Conservation (phyloP, 2,113 vertebrate genomes). For the Patagioenas fasciata region DNA sequence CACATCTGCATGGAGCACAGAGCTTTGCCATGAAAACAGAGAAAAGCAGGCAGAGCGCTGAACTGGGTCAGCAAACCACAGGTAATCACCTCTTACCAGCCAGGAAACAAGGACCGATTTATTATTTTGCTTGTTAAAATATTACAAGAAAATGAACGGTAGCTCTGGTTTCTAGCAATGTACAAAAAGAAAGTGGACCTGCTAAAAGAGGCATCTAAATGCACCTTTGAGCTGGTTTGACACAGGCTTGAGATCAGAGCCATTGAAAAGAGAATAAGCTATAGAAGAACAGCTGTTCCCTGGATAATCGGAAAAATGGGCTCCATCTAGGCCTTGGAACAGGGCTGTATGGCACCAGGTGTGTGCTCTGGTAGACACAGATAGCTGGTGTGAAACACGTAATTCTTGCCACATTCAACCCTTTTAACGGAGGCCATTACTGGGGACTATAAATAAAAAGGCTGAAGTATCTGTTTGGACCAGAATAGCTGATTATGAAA, state of each 20-base stretch:
- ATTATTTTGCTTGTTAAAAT: not conserved
- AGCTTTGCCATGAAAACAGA: not conserved
- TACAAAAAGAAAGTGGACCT: not conserved
- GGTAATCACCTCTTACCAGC: not conserved
- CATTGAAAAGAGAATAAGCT: not conserved
- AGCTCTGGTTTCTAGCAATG: not conserved
- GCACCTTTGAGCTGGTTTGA: not conserved
- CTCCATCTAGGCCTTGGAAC: not conserved
- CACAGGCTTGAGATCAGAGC: not conserved
- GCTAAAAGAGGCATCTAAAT: not conserved
- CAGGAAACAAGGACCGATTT: not conserved
- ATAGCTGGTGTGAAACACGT: not conserved
- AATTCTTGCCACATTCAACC: constrained; percentile 27
- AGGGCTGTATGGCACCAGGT: constrained; percentile 26
- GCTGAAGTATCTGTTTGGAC: constrained; percentile 32
- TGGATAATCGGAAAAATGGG: constrained; percentile 15
- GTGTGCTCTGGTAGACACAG: constrained; percentile 13
- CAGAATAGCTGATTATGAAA: constrained; percentile 38
- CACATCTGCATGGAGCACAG: not conserved
- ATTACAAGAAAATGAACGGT: not conserved
- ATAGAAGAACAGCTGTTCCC: not conserved
- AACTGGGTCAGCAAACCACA: not conserved
- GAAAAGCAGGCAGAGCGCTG: not conserved
- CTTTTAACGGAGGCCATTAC: not conserved
- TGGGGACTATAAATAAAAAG: constrained; percentile 11